A percentile compares a stretch with the other conserved stretches of the same genome.
Evolutionary conservation across 2,113 vertebrate species (phyloP).

Genomic region (Saccopteryx bilineata): DNA sequence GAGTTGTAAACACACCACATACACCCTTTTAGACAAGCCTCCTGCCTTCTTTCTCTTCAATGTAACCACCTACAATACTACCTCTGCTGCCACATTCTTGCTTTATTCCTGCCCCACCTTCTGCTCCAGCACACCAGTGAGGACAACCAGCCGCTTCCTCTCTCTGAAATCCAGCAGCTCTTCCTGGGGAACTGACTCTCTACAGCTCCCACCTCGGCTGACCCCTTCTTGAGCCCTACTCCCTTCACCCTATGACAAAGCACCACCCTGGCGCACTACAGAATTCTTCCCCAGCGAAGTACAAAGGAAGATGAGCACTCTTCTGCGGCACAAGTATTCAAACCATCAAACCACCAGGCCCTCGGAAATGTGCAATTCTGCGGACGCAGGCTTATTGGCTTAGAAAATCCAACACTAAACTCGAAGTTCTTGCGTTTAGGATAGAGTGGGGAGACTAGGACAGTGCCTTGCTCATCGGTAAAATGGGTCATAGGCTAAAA

Average conservation of each 20-base stretch:
- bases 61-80: background rate
- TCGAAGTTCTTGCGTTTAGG: background rate
- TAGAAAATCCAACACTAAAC: background rate
- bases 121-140: background rate
- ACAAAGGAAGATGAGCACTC: background rate
- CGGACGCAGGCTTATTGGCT: background rate
- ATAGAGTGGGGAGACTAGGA: background rate
- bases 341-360: background rate
- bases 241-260: background rate
- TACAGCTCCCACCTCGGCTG: background rate
- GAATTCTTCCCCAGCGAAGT: background rate
- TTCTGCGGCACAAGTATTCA: background rate
- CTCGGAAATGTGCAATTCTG: background rate
- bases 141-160: background rate
- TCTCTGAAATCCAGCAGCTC: background rate
- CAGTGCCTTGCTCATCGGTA: background rate
- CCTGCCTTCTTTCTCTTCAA: background rate
- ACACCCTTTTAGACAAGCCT: background rate
- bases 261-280: background rate
- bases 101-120: background rate
- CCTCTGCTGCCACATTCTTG: background rate
- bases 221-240: background rate
- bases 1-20: background rate
- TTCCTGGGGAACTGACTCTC: background rate
- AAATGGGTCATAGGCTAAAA: background rate